phyloP scores from a whole-genome alignment of 2,888 invertebrate species.

The Linnaemya vulpina region DNA sequence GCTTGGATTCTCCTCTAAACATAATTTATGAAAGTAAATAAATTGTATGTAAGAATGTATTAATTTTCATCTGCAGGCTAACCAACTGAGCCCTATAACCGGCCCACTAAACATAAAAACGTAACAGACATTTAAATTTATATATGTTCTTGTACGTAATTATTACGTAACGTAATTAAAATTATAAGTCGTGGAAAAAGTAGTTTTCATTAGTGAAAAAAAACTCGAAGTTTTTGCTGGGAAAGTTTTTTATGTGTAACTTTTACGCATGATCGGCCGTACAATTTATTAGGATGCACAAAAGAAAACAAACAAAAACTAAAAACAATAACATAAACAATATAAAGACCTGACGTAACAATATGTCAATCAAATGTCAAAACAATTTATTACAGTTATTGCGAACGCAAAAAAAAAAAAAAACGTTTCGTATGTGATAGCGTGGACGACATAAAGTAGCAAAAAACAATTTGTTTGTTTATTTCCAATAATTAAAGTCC shows the following conservation, averaged over 20 bases:
- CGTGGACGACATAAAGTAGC: not conserved
- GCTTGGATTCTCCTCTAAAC: not conserved
- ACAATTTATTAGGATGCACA: constrained; percentile 22
- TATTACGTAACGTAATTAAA: not conserved
- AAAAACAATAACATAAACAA: not conserved
- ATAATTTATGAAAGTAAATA: too few species aligned
- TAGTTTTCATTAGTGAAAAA: not conserved
- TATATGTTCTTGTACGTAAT: too few species aligned
- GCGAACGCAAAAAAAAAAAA: constrained; percentile 4
- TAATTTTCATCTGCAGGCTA: too few species aligned
- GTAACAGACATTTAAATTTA: too few species aligned
- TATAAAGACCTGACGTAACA: constrained; percentile 16
- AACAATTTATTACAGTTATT: constrained; percentile 64
- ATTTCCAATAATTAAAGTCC: constrained; percentile 17
- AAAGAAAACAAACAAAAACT: constrained; percentile 5
- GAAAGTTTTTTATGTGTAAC: not conserved
- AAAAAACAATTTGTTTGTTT: constrained; percentile 27
- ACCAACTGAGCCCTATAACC: too few species aligned
- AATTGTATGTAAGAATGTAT: too few species aligned
- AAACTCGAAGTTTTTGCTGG: not conserved
- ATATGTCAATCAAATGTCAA: constrained; percentile 69
- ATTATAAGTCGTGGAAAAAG: not conserved
- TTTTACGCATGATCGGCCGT: constrained; percentile 1
- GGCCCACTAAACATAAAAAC: too few species aligned
- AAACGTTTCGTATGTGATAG: not conserved